These are phyloP conservation scores for Pongo pygmaeus DNA, from an alignment of 2,113 vertebrate species.

Conservation along the genomic window DNA sequence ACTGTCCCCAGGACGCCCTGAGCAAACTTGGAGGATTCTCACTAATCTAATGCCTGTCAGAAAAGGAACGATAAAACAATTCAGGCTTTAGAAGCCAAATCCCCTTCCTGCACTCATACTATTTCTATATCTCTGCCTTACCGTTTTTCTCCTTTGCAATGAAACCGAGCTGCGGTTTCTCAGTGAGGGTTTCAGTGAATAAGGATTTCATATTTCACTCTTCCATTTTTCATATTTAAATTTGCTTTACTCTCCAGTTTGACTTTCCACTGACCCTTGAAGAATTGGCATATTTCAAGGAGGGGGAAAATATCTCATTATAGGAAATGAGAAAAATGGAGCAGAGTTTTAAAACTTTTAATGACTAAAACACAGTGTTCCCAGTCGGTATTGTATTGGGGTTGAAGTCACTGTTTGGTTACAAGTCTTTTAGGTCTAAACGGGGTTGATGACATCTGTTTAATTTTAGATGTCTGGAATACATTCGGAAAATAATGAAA, in stretches of 20 bases:
- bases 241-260: constrained; percentile 80
- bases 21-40: constrained; percentile 59
- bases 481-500: constrained; percentile 84
- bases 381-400: constrained; percentile 66
- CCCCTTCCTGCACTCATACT: constrained; percentile 49
- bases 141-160: background rate
- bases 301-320: constrained; percentile 75
- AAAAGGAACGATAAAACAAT: constrained; percentile 50
- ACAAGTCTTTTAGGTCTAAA: constrained; percentile 84
- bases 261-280: constrained; percentile 83
- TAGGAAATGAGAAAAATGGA: constrained; percentile 79
- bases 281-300: constrained; percentile 79
- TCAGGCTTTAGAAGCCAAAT: constrained; percentile 75
- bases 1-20: background rate
- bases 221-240: constrained; percentile 77
- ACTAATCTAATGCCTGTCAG: constrained; percentile 36
- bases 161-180: constrained; percentile 46
- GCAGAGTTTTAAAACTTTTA: constrained; percentile 77
- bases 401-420: constrained; percentile 80
- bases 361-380: constrained; percentile 73
- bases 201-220: constrained; percentile 65
- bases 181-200: background rate
- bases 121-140: background rate
- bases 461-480: constrained; percentile 86
- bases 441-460: constrained; percentile 85